phyloP scores from a whole-genome alignment of 2,888 invertebrate species.

The Dermolepida albohirtum region DNA sequence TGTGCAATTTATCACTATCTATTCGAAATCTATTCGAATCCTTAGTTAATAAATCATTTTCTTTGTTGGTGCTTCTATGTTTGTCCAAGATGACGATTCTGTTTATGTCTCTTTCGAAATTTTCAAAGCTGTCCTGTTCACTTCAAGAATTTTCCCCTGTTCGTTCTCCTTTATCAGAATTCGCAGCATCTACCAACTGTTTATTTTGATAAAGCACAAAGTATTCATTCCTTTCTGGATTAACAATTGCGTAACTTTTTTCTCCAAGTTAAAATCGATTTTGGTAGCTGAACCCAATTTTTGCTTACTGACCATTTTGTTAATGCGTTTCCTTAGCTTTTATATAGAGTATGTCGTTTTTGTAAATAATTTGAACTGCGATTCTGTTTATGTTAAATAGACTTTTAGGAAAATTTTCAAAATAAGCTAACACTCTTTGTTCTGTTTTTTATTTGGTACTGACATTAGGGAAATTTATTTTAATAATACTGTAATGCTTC shows the following conservation, averaged over 20 bases:
- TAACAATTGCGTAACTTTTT: slow-evolving; percentile 37
- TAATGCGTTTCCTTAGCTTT: slow-evolving; percentile 18
- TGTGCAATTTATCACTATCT: slow-evolving; percentile 1
- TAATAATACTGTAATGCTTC: too few species aligned
- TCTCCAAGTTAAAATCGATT: slow-evolving; percentile 20
- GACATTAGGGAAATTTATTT: too few species aligned
- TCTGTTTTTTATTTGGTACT: too few species aligned
- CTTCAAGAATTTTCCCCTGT: slow-evolving; percentile 36
- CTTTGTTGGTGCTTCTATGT: slow-evolving; percentile 10
- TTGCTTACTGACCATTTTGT: slow-evolving; percentile 25
- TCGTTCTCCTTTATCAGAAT: slow-evolving; percentile 33
- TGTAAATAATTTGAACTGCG: too few species aligned
- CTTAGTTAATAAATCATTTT: slow-evolving; percentile 3
- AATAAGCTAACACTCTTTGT: too few species aligned
- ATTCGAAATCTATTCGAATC: background rate
- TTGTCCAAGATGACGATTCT: slow-evolving; percentile 40
- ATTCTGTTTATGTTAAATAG: too few species aligned
- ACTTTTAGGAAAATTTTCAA: too few species aligned
- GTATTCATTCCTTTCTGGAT: slow-evolving; percentile 20
- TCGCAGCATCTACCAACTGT: slow-evolving; percentile 9
- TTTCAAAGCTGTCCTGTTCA: slow-evolving; percentile 40
- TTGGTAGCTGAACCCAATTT: slow-evolving; percentile 11
- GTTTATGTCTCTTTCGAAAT: slow-evolving; percentile 41
- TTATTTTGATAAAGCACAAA: slow-evolving; percentile 6
- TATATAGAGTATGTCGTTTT: too few species aligned